A percentile compares a stretch with the other conserved stretches of the same genome.
Conservation (phyloP, 2,888 invertebrate genomes). For the Lobophora halterata region DNA sequence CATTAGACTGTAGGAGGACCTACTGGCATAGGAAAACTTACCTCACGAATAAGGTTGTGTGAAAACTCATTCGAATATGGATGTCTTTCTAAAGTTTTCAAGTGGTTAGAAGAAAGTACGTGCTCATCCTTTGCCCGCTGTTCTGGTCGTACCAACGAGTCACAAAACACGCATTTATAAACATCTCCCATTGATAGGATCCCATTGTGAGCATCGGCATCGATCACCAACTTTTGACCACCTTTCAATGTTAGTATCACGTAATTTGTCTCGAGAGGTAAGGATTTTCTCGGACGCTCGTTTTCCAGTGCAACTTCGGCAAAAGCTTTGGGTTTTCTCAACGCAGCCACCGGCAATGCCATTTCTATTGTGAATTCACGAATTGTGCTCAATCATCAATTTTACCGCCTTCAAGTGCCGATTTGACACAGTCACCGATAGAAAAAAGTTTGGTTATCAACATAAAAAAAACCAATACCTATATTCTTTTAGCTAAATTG, state of each 20-base stretch:
- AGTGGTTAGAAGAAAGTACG: slow-evolving; percentile 42
- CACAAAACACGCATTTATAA: slow-evolving; percentile 55
- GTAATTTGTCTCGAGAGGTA: slow-evolving; percentile 30
- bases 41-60: slow-evolving; percentile 56
- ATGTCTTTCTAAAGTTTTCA: slow-evolving; percentile 36
- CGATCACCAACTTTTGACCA: slow-evolving; percentile 49
- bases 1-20: background rate
- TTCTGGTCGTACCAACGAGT: slow-evolving; percentile 39
- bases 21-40: slow-evolving; percentile 25
- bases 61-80: slow-evolving; percentile 50
- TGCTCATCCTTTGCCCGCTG: slow-evolving; percentile 45
- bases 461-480: too few relatives aligned
- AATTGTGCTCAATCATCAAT: too few relatives aligned
- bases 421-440: too few relatives aligned
- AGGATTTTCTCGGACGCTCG: slow-evolving; percentile 13
- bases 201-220: slow-evolving; percentile 56
- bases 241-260: slow-evolving; percentile 54
- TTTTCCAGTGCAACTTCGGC: slow-evolving; percentile 21
- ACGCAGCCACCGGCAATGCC: slow-evolving; percentile 45
- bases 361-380: too few relatives aligned
- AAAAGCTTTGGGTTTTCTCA: slow-evolving; percentile 53
- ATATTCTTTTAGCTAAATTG: too few relatives aligned
- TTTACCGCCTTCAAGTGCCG: too few relatives aligned
- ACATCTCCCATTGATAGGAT: slow-evolving; percentile 44
- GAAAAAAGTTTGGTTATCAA: too few relatives aligned